These are phyloP conservation scores for Nibea albiflora DNA, from an alignment of 2,113 vertebrate species.

Conservation along the genomic window DNA sequence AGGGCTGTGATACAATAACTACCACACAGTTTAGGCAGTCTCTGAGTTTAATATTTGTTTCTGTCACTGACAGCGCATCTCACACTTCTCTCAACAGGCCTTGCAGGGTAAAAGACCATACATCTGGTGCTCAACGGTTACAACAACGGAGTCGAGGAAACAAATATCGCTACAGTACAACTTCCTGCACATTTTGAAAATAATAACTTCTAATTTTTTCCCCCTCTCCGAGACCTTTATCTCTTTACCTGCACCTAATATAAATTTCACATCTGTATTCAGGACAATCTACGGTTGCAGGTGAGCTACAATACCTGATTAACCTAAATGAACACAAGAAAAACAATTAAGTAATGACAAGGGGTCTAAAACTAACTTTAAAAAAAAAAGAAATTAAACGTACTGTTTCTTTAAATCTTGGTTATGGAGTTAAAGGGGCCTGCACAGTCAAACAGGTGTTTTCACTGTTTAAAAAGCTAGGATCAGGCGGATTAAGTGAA, in stretches of 20 bases:
- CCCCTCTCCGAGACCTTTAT: background rate
- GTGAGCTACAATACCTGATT: background rate
- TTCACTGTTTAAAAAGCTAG: background rate
- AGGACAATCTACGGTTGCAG: background rate
- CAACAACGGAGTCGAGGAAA: conserved; percentile 1
- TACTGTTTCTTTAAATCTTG: background rate
- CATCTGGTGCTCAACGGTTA: background rate
- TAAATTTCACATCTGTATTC: background rate
- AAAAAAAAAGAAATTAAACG: background rate
- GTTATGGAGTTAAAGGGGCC: background rate
- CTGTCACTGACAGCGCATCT: conserved; percentile 9
- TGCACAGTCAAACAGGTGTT: background rate
- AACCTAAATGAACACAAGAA: background rate
- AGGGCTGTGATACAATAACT: background rate
- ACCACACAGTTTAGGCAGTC: conserved; percentile 10
- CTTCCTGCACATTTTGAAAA: conserved; percentile 1
- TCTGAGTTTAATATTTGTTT: conserved; percentile 33
- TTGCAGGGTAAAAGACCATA: background rate
- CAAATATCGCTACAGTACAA: conserved; percentile 6
- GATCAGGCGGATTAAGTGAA: conserved; percentile 8
- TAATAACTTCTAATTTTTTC: background rate
- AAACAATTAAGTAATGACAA: background rate
- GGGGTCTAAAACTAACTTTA: background rate
- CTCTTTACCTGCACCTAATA: background rate
- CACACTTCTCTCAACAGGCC: conserved; percentile 14